These are phyloP conservation scores for Eristalinus aeneus DNA, from an alignment of 2,888 invertebrate species.

Conservation along the genomic window DNA sequence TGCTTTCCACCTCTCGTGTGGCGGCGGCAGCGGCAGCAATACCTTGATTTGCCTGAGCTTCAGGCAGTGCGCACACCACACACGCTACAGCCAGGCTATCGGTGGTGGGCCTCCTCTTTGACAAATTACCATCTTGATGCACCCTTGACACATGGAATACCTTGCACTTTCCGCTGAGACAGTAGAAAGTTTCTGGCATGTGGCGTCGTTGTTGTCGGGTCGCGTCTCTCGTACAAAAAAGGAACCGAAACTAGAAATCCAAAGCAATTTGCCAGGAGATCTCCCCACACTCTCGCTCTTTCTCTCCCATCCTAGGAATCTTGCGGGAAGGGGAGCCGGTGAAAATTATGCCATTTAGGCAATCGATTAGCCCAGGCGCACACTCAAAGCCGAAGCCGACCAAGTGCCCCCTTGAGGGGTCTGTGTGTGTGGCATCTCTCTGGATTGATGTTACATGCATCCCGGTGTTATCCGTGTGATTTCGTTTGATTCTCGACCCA, in stretches of 20 bases:
- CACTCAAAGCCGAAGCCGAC: conserved; percentile 38
- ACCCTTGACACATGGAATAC: conserved; percentile 71
- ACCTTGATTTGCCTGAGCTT: conserved; percentile 57
- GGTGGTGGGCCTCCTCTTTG: conserved; percentile 69
- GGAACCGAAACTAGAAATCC: conserved; percentile 46
- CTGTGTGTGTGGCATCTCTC: conserved; percentile 8
- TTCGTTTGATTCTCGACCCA: conserved; percentile 52
- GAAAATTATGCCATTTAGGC: conserved; percentile 58
- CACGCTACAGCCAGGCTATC: conserved; percentile 40
- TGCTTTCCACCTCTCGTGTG: conserved; percentile 21
- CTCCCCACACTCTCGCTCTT: not conserved
- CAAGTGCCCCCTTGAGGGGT: conserved; percentile 7
- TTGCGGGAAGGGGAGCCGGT: conserved; percentile 10
- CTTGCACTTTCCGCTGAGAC: conserved; percentile 60
- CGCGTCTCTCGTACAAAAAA: conserved; percentile 11
- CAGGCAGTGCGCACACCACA: conserved; percentile 51
- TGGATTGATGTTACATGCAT: conserved; percentile 4
- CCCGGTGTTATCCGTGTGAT: conserved; percentile 38
- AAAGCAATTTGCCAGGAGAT: conserved; percentile 49
- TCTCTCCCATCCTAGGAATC: not conserved
- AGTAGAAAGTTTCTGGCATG: conserved; percentile 61
- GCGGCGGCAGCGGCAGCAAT: conserved; percentile 30
- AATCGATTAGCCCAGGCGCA: conserved; percentile 57
- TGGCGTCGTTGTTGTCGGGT: not conserved
- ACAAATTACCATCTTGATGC: conserved; percentile 71